These are phyloP conservation scores for Uloborus plumipes DNA, from an alignment of 2,888 invertebrate genomes.

Conservation along the genomic window DNA sequence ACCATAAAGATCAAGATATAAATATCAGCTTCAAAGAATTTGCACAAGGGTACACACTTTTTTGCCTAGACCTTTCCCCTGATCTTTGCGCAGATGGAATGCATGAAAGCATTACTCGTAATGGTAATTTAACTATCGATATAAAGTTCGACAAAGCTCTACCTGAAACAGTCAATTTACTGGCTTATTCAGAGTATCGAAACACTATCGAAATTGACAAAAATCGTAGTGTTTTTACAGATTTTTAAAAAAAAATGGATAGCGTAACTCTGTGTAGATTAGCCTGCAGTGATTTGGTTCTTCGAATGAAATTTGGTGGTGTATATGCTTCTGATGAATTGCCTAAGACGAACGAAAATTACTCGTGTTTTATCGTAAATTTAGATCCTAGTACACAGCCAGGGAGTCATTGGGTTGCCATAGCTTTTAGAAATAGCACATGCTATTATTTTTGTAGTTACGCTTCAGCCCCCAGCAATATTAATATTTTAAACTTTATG, in stretches of 20 bases:
- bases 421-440: no score
- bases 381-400: no score
- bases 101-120: constrained; percentile 18
- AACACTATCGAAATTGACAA: constrained; percentile 34
- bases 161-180: constrained; percentile 6
- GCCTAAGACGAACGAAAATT: no score
- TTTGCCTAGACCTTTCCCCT: constrained; percentile 16
- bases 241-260: constrained; percentile 29
- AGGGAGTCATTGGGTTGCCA: no score
- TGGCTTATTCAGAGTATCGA: background rate
- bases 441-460: no score
- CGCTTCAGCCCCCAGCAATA: no score
- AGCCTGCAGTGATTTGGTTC: no score
- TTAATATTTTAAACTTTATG: no score
- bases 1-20: constrained; percentile 20
- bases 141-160: constrained; percentile 18
- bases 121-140: constrained; percentile 25
- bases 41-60: constrained; percentile 7
- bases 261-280: no score
- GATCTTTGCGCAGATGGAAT: constrained; percentile 1
- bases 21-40: constrained; percentile 24
- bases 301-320: no score
- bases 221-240: constrained; percentile 24
- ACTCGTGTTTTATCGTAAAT: no score
- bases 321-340: no score